A percentile compares a stretch with the other conserved stretches of the same genome.
Conservation (phyloP, 2,888 invertebrate genomes). For the Augiades crinisus region DNA sequence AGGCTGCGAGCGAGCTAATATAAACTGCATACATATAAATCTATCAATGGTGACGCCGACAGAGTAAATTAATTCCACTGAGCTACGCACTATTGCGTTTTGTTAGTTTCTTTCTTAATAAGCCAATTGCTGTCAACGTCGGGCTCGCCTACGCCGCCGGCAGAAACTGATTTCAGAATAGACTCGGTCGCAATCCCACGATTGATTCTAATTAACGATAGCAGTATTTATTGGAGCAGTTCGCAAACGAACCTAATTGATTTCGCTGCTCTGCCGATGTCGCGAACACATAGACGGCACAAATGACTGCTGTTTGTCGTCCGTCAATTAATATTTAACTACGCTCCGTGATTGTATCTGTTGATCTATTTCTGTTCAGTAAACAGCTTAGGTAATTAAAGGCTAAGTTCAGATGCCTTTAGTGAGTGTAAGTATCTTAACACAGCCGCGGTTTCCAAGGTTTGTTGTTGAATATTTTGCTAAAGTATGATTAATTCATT, state of each 20-base stretch:
- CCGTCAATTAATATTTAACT: slow-evolving; percentile 46
- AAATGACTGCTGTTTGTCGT: slow-evolving; percentile 48
- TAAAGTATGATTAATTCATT: no score
- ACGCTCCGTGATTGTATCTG: slow-evolving; percentile 11
- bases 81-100: slow-evolving; percentile 53
- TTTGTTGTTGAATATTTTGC: no score
- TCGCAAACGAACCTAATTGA: slow-evolving; percentile 77
- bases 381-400: no score
- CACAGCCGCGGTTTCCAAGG: no score
- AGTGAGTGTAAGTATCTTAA: no score
- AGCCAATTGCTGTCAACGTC: slow-evolving; percentile 64
- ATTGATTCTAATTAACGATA: slow-evolving; percentile 81
- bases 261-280: slow-evolving; percentile 56
- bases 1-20: slow-evolving; percentile 14
- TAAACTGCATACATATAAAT: slow-evolving; percentile 27
- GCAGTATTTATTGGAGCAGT: slow-evolving; percentile 76
- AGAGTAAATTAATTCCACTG: slow-evolving; percentile 50
- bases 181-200: slow-evolving; percentile 69
- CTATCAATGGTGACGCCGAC: slow-evolving; percentile 40
- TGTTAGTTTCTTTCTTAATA: slow-evolving; percentile 61
- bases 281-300: slow-evolving; percentile 40
- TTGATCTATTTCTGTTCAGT: slow-evolving; percentile 4
- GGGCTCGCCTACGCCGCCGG: slow-evolving; percentile 55
- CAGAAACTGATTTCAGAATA: slow-evolving; percentile 66
- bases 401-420: no score